These are phyloP conservation scores for Euplexia lucipara DNA, from an alignment of 2,888 invertebrate genomes.

Conservation along the genomic window DNA sequence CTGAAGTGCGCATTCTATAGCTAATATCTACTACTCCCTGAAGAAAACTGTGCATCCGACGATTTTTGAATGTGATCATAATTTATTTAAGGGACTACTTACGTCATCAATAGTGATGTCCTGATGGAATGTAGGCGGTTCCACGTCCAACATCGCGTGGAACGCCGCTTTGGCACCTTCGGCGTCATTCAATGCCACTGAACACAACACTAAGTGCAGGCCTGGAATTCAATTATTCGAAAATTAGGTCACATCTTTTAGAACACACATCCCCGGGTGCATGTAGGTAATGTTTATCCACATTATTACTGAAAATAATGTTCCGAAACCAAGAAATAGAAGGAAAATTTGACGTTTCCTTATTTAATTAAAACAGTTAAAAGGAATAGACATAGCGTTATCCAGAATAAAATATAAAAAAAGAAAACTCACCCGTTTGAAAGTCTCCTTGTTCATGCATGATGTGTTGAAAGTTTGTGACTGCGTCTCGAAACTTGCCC, in stretches of 20 bases:
- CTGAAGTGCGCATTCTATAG: too few species aligned
- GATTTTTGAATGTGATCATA: neutral
- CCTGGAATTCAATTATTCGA: constrained; percentile 84
- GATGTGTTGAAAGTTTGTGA: constrained; percentile 99
- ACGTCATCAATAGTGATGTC: constrained; percentile 87
- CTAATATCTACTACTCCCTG: too few species aligned
- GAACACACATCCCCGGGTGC: too few species aligned
- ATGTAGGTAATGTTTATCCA: too few species aligned
- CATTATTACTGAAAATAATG: too few species aligned
- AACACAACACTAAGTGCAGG: constrained; percentile 97
- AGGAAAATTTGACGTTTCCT: too few species aligned
- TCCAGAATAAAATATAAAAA: too few species aligned
- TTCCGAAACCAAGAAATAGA: too few species aligned
- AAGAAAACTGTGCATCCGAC: too few species aligned
- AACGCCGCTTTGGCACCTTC: constrained; percentile 98
- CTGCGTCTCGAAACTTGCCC: constrained; percentile 99
- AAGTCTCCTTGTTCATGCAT: constrained; percentile 99
- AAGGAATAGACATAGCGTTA: too few species aligned
- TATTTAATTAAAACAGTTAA: too few species aligned
- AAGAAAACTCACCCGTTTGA: constrained; percentile 91
- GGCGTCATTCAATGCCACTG: constrained; percentile 96
- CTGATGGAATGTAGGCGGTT: constrained; percentile 88
- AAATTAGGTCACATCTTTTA: too few species aligned
- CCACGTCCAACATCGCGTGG: constrained; percentile 96
- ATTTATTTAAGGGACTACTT: constrained; percentile 42